Evolutionary conservation across 2,113 vertebrate species (phyloP).

Genomic region (Danionella cerebrum): DNA sequence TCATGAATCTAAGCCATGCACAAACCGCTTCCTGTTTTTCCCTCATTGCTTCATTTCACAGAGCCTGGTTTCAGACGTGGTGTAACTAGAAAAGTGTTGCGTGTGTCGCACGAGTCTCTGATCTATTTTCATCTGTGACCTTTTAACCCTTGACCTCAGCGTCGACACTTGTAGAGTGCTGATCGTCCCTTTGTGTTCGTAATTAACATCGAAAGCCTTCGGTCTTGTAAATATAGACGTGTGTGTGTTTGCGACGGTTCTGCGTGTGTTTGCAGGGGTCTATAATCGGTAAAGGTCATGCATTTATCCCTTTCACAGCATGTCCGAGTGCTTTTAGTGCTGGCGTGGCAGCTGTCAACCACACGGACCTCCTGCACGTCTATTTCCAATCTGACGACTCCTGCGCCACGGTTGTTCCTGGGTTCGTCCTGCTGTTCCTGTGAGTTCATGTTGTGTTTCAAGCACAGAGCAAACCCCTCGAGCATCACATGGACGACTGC

Average conservation of each 20-base stretch:
- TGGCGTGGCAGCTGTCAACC: conserved; percentile 46
- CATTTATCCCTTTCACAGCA: conserved; percentile 40
- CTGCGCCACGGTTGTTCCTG: no score
- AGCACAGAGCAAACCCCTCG: no score
- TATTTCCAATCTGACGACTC: no score
- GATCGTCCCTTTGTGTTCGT: neutral
- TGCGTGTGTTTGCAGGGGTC: conserved; percentile 24
- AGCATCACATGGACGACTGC: no score
- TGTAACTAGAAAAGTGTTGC: no score
- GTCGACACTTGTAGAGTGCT: neutral
- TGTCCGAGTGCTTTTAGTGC: conserved; percentile 50
- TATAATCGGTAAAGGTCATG: conserved; percentile 34
- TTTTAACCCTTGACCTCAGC: conserved; percentile 6
- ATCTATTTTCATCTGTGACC: neutral
- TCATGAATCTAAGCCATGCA: no score
- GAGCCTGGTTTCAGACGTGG: no score
- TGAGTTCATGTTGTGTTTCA: neutral
- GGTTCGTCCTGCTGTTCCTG: conserved; percentile 13
- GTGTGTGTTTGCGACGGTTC: conserved; percentile 17
- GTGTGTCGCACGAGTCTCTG: no score
- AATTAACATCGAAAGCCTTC: neutral
- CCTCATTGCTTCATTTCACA: no score
- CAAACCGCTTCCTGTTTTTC: no score
- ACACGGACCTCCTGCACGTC: no score
- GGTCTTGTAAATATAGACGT: neutral